Evolutionary conservation across 2,888 invertebrate species (phyloP).

Genomic region (Candidula unifasciata): DNA sequence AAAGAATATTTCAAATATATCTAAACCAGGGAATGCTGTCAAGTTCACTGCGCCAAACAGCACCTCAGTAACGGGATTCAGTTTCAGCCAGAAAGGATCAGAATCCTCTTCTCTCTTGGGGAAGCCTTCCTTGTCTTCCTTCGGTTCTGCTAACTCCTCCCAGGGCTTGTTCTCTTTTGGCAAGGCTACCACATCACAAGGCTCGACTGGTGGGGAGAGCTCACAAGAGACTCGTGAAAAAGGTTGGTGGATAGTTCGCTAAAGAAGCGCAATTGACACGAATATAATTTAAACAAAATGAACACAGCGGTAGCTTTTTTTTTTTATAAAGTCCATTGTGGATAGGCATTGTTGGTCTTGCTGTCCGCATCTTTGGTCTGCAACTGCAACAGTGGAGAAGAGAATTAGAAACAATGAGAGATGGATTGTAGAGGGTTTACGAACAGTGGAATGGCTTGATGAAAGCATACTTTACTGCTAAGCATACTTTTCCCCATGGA

Average conservation of each 20-base stretch:
- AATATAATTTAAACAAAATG: too few species aligned
- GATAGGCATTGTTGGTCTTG: too few species aligned
- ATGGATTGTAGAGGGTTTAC: too few species aligned
- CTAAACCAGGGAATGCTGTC: background rate
- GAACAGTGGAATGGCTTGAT: too few species aligned
- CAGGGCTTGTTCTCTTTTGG: slow-evolving; percentile 42
- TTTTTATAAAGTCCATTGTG: too few species aligned
- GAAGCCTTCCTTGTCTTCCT: slow-evolving; percentile 24
- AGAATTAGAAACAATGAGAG: too few species aligned
- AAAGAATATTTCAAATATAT: background rate
- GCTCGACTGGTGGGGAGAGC: background rate
- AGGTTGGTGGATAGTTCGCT: background rate
- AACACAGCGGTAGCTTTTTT: too few species aligned
- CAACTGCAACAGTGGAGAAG: too few species aligned
- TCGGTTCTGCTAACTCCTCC: slow-evolving; percentile 11
- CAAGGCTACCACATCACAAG: background rate
- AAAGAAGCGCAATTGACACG: too few species aligned
- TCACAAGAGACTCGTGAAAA: slow-evolving; percentile 31
- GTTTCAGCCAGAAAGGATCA: slow-evolving; percentile 8
- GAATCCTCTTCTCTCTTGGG: background rate
- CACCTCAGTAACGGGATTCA: background rate
- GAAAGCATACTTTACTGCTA: too few species aligned
- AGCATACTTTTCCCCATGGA: too few species aligned
- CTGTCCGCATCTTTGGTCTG: too few species aligned
- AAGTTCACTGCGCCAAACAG: slow-evolving; percentile 23